phyloP scores from a whole-genome alignment of 1,140 invertebrate species.

The Delia radicum region DNA sequence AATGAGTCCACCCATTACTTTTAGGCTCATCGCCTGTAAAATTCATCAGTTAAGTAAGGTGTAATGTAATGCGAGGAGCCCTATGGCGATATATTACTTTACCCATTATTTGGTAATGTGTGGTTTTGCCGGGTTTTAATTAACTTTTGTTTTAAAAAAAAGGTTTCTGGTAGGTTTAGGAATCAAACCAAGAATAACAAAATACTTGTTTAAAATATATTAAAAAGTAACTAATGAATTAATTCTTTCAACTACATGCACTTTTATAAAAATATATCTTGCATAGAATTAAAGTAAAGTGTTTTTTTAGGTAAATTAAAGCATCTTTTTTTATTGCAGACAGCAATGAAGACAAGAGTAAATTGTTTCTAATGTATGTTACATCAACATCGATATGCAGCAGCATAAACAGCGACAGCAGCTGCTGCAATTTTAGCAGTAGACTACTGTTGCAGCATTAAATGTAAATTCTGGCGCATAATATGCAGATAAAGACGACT shows the following conservation, averaged over 20 bases:
- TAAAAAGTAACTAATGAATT: background rate
- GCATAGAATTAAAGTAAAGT: background rate
- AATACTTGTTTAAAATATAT: no score
- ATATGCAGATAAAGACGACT: background rate
- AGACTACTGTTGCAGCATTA: background rate
- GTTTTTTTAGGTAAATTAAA: constrained; percentile 8
- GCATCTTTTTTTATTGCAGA: background rate
- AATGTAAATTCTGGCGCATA: background rate
- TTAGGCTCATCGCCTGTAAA: no score
- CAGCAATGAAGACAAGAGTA: background rate
- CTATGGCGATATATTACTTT: no score
- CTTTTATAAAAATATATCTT: no score
- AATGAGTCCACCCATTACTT: no score
- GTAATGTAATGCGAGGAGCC: no score
- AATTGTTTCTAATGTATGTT: background rate
- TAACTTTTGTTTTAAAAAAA: no score
- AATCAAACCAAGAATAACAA: no score
- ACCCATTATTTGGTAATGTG: no score
- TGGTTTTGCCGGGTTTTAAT: no score
- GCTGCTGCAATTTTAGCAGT: background rate
- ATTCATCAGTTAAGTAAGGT: no score
- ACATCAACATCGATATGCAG: background rate
- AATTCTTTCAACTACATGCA: background rate
- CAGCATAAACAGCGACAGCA: background rate
- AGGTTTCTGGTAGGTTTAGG: no score